Evolutionary conservation across 2,888 invertebrate species (phyloP).

Genomic region (Timandra comae): DNA sequence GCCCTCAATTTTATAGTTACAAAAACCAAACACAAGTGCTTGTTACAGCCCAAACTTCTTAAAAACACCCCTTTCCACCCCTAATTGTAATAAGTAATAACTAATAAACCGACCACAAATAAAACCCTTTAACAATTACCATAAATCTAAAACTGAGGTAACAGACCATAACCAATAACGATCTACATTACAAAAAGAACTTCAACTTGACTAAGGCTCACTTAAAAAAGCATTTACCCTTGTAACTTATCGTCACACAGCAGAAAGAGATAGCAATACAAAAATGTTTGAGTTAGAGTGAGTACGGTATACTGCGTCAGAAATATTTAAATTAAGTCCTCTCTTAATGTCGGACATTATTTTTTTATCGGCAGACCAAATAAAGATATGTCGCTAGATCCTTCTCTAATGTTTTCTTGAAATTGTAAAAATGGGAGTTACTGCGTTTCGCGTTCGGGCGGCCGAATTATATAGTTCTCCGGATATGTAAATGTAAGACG

Average conservation of each 20-base stretch:
- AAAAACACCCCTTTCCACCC: too few species aligned
- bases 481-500: background rate
- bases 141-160: slow-evolving; percentile 38
- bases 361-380: slow-evolving; percentile 69
- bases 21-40: too few species aligned
- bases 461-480: slow-evolving; percentile 4
- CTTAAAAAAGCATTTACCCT: slow-evolving; percentile 70
- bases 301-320: slow-evolving; percentile 36
- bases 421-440: slow-evolving; percentile 14
- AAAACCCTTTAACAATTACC: slow-evolving; percentile 18
- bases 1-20: too few species aligned
- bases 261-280: slow-evolving; percentile 32
- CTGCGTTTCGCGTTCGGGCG: slow-evolving; percentile 1
- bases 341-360: slow-evolving; percentile 70
- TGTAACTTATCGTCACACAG: slow-evolving; percentile 55
- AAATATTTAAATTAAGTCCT: slow-evolving; percentile 74
- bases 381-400: slow-evolving; percentile 57
- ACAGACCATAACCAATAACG: slow-evolving; percentile 32
- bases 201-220: slow-evolving; percentile 44
- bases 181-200: slow-evolving; percentile 28
- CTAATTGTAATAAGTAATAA: too few species aligned
- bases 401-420: slow-evolving; percentile 30
- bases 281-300: slow-evolving; percentile 17
- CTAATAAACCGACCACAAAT: background rate
- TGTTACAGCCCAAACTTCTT: too few species aligned